Evolutionary conservation across 2,113 vertebrate genomes (phyloP), one percentile per base, ranked within the genome.

Genomic region (Balaeniceps rex): DNA sequence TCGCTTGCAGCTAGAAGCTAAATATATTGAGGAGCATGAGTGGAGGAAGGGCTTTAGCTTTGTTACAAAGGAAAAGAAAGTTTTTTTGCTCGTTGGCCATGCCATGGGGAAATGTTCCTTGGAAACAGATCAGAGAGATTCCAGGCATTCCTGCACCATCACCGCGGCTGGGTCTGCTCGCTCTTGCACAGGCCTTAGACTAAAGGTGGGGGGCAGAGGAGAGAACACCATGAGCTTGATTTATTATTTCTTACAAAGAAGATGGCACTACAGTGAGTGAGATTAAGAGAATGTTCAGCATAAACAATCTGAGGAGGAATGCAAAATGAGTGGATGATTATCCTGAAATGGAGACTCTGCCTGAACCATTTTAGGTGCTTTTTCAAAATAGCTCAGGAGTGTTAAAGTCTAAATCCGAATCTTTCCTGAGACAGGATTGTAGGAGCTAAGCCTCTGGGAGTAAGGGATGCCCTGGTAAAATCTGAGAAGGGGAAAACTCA

Each of bases 121-220:
- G 95, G 97, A 96, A 94, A 70, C 6, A 79, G 44, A 95, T 90
- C 89, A 90, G 29, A 94, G 91, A 81, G 78, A 97, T 95, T 97
- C 93, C 94, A 87, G 31, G 34, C 57, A 87, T 97, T 96, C 64
- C 78, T 70, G 24, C 26, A 18, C 18, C 89, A 25, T 18, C 88
- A 25, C 60, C 18, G 23, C 0, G 12, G 74, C 68, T 75, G 83
- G 33, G 6, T 84, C 36, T 88, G 83, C 84, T 94, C 76, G 34
- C 47, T 76, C 71, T 74, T 84, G 82, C 68, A 74, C 12, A 3
- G 19, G 68, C 60, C 15, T 38, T 63, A 52, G 58, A 61, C 42
- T 51, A 9, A 75, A 69, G 77, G 72, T 83, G 90, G 71, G 54
- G 66, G 80, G 40, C 34, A 87, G 83, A 52, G 44, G 12, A 66